Conservation (phyloP, 2,888 invertebrate species). For the Ferdinandea cuprea region DNA sequence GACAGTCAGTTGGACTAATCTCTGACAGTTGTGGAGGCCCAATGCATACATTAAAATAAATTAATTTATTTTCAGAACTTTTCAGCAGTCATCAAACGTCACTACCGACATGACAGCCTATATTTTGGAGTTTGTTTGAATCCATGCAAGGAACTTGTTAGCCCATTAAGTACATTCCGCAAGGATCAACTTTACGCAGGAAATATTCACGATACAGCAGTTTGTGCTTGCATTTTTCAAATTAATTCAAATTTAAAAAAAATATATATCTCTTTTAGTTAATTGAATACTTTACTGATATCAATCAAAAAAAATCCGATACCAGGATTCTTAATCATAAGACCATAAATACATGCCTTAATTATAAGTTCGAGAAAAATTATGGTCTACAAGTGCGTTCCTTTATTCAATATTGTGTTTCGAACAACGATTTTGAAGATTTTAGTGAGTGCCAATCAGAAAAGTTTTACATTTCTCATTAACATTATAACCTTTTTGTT, state of each 20-base stretch:
- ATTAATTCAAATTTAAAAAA: too few relatives aligned
- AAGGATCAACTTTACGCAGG: constrained; percentile 73
- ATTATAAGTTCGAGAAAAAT: constrained; percentile 76
- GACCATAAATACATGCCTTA: constrained; percentile 78
- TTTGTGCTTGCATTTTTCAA: too few relatives aligned
- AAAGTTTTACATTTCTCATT: background rate
- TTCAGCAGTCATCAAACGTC: constrained; percentile 76
- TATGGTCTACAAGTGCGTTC: constrained; percentile 76
- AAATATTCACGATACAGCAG: constrained; percentile 72
- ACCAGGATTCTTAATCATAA: constrained; percentile 76
- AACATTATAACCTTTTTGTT: background rate
- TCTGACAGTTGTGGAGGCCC: too few relatives aligned
- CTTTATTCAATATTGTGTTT: constrained; percentile 79
- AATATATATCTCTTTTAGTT: constrained; percentile 76
- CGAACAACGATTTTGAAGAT: constrained; percentile 61
- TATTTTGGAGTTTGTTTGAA: constrained; percentile 80
- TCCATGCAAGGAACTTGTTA: constrained; percentile 75
- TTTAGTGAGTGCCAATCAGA: constrained; percentile 74
- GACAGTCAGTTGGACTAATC: too few relatives aligned
- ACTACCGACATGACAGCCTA: constrained; percentile 78
- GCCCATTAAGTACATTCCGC: constrained; percentile 63
- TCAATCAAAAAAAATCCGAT: constrained; percentile 77
- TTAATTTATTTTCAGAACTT: constrained; percentile 51
- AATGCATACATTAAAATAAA: background rate
- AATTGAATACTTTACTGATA: constrained; percentile 76